phyloP scores from a whole-genome alignment of 2,888 invertebrate species.

The Cryptophagus acutangulus region DNA sequence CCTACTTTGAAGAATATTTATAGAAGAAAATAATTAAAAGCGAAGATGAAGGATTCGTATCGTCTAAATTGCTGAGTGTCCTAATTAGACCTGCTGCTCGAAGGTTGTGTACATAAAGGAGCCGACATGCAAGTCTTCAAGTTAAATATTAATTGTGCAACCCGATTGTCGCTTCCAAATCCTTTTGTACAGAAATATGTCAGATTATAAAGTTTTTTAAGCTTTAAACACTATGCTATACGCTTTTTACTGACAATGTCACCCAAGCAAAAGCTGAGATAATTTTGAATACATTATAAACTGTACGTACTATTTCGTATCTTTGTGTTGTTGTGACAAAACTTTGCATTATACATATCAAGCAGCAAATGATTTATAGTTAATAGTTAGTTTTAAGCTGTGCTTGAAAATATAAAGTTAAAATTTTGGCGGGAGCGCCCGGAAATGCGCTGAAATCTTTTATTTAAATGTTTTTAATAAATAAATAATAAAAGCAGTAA shows the following conservation, averaged over 20 bases:
- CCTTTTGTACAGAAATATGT: conserved; percentile 14
- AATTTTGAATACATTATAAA: conserved; percentile 7
- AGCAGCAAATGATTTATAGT: too few relatives aligned
- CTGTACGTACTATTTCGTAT: too few relatives aligned
- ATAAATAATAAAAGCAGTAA: too few relatives aligned
- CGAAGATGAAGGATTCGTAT: conserved; percentile 12
- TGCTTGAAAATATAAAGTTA: too few relatives aligned
- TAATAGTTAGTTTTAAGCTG: too few relatives aligned
- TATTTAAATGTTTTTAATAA: too few relatives aligned
- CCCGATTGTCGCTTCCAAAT: conserved; percentile 12
- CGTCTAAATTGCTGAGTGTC: conserved; percentile 7
- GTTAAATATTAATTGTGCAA: conserved; percentile 15
- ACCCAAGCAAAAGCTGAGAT: conserved; percentile 6
- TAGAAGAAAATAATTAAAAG: conserved; percentile 16
- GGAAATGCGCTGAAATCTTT: too few relatives aligned
- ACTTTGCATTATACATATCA: too few relatives aligned
- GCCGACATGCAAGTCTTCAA: too few relatives aligned
- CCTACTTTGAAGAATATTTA: conserved; percentile 12
- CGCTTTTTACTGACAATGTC: conserved; percentile 9
- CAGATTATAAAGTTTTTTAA: conserved; percentile 8
- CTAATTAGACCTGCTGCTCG: conserved; percentile 14
- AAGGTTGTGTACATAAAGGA: too few relatives aligned
- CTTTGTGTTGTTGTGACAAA: too few relatives aligned
- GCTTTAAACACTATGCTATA: conserved; percentile 2
- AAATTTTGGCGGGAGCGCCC: too few relatives aligned